Evolutionary conservation across 2,113 vertebrate genomes (phyloP).

Genomic region (Triplophysa siluroides): DNA sequence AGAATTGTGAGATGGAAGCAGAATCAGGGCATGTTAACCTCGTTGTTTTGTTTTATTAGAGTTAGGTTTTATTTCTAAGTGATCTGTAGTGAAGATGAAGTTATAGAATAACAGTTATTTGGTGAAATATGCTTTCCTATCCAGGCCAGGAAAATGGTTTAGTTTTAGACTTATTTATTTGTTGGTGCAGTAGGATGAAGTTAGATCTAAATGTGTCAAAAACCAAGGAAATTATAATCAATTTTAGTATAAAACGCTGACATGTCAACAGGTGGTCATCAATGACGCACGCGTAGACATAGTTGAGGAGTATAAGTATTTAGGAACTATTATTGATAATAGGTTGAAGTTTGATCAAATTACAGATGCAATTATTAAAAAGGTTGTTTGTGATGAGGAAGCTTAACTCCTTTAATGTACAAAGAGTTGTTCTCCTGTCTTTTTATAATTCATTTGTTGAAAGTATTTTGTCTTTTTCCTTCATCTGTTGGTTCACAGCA

Average conservation of each 20-base stretch:
- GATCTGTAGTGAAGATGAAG: too few species aligned
- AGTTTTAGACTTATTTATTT: too few species aligned
- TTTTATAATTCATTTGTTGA: background rate
- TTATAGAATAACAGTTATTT: background rate
- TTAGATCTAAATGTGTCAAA: background rate
- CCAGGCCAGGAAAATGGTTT: background rate
- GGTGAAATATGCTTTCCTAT: background rate
- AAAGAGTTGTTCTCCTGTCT: background rate
- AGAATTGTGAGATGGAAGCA: background rate
- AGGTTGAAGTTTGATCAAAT: background rate
- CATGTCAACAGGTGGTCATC: too few species aligned
- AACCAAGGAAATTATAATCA: background rate
- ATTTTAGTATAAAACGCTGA: too few species aligned
- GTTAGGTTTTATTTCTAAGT: too few species aligned
- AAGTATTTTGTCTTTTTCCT: background rate
- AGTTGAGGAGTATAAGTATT: background rate
- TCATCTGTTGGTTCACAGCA: background rate
- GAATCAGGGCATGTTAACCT: too few species aligned
- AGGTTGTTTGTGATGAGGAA: background rate
- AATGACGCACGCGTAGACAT: too few species aligned
- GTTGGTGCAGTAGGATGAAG: background rate
- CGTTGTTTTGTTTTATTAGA: background rate
- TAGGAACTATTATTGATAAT: background rate
- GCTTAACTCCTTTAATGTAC: background rate
- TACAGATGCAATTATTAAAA: background rate